phyloP scores from a whole-genome alignment of 1,140 invertebrate species.

The Heliconius himera region DNA sequence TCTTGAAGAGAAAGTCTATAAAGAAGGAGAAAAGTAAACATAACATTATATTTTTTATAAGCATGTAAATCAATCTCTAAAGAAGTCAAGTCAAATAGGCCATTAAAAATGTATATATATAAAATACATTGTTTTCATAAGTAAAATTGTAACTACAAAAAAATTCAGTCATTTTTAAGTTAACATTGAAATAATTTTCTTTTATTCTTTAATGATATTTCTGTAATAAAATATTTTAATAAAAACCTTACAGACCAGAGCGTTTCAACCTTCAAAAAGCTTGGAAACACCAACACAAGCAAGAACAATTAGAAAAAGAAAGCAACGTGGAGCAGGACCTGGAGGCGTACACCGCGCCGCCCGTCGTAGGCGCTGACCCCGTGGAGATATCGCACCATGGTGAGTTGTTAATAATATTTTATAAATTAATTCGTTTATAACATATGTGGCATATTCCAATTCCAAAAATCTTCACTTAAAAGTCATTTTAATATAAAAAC shows the following conservation, averaged over 20 bases:
- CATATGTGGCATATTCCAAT: no score
- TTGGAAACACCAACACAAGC: constrained; percentile 71
- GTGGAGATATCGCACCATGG: constrained; percentile 68
- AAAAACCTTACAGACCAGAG: constrained; percentile 56
- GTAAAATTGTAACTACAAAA: no score
- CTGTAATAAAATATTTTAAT: neutral
- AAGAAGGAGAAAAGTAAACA: constrained; percentile 79
- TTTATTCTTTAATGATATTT: no score
- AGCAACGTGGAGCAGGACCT: constrained; percentile 59
- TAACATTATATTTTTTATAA: neutral
- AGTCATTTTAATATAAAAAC: no score
- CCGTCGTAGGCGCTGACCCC: constrained; percentile 49
- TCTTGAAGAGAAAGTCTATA: constrained; percentile 83
- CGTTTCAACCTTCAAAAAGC: constrained; percentile 78
- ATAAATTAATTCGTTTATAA: no score
- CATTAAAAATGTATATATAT: no score
- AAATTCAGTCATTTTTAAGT: no score
- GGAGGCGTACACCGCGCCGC: constrained; percentile 70
- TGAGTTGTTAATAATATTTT: constrained; percentile 24
- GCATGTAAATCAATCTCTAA: no score
- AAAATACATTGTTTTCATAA: no score
- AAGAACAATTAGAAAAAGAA: constrained; percentile 64
- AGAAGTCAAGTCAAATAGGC: no score
- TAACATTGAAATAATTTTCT: no score
- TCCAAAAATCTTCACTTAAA: no score